Evolutionary conservation across 2,797 vertebrate genomes (phyloP).

Genomic region (Enteromius anoplus): DNA sequence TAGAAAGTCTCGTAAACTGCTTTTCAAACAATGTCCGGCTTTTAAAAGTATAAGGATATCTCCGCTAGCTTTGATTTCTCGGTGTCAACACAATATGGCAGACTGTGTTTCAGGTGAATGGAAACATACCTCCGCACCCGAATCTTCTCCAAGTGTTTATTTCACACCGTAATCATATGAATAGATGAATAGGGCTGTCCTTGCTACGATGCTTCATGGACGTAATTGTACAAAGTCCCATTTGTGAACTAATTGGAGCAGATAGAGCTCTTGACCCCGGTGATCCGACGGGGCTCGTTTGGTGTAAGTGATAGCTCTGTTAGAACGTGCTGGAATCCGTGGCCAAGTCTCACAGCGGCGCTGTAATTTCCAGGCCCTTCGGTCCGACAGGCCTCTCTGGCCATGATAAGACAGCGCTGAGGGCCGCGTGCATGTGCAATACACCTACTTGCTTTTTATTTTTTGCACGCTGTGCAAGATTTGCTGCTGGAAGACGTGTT

Average conservation of each 20-base stretch:
- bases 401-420: not conserved
- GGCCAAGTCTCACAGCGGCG: conserved; percentile 10
- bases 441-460: conserved; percentile 19
- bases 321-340: not conserved
- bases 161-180: not conserved
- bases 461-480: conserved; percentile 29
- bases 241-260: conserved; percentile 64
- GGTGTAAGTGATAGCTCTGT: conserved; percentile 39
- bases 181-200: not conserved
- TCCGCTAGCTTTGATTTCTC: not conserved
- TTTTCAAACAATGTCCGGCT: not conserved
- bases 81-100: not conserved
- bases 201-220: conserved; percentile 57
- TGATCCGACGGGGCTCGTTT: conserved; percentile 51
- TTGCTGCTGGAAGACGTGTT: not conserved
- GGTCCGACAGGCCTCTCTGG: not conserved
- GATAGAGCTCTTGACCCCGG: conserved; percentile 58
- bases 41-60: not conserved
- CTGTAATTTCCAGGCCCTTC: conserved; percentile 11
- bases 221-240: conserved; percentile 62
- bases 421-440: not conserved
- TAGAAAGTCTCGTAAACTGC: not conserved
- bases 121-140: conserved; percentile 16
- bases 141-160: conserved; percentile 28
- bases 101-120: conserved; percentile 1